Percentiles rank a stretch among this genome's conserved stretches.
These are phyloP conservation scores for Pachliopta kotzebuea DNA, from an alignment of 2,888 invertebrate genomes.

Conservation along the genomic window DNA sequence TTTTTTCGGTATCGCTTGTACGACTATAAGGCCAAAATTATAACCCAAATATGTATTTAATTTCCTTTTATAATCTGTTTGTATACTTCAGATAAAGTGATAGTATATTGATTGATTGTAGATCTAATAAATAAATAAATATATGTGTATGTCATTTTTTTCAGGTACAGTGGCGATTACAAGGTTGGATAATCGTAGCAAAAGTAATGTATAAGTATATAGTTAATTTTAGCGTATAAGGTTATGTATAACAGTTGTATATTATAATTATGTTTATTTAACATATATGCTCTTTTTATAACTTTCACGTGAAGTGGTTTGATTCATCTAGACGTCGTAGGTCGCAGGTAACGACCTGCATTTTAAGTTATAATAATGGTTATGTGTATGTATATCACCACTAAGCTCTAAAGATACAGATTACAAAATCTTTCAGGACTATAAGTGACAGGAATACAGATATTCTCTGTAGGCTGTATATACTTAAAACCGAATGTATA, in stretches of 20 bases:
- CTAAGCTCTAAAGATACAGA: background rate
- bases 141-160: conserved; percentile 32
- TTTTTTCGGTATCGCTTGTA: too few relatives aligned
- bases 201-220: background rate
- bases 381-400: background rate
- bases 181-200: conserved; percentile 3
- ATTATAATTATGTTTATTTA: background rate
- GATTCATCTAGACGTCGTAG: conserved; percentile 26
- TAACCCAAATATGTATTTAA: too few relatives aligned
- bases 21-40: too few relatives aligned
- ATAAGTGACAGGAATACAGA: conserved; percentile 10
- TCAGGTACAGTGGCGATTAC: conserved; percentile 13
- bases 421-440: background rate
- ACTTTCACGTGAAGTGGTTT: conserved; percentile 6
- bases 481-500: conserved; percentile 38
- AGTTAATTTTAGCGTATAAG: background rate
- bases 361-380: background rate
- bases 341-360: too few relatives aligned
- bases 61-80: too few relatives aligned
- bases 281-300: background rate
- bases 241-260: background rate
- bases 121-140: too few relatives aligned
- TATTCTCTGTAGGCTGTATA: conserved; percentile 30
- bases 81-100: too few relatives aligned
- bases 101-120: too few relatives aligned